A percentile compares a stretch with the other conserved stretches of the same genome.
These are phyloP conservation scores for Zaprionus lachaisei DNA, from an alignment of 1,140 invertebrate genomes.

Conservation along the genomic window DNA sequence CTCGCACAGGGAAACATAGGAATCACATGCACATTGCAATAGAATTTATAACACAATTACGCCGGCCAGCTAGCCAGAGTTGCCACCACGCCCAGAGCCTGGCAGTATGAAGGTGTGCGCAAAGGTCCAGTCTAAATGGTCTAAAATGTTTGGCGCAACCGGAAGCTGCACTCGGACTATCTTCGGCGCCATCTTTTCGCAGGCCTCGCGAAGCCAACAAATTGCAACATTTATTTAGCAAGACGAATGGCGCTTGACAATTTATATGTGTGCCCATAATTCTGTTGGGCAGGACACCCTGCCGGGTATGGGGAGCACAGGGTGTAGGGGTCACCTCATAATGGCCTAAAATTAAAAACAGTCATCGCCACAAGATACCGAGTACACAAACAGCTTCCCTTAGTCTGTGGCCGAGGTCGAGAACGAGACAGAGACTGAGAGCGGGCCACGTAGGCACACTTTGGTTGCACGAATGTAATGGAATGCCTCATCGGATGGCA, in stretches of 20 bases:
- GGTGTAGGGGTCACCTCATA: conserved; percentile 57
- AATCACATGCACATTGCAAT: conserved; percentile 53
- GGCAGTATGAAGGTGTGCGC: conserved; percentile 66
- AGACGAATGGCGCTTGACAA: conserved; percentile 83
- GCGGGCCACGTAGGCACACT: conserved; percentile 32
- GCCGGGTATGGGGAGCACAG: neutral
- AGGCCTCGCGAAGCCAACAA: conserved; percentile 73
- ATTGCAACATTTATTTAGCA: conserved; percentile 83
- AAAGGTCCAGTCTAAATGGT: conserved; percentile 36
- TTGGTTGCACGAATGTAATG: neutral
- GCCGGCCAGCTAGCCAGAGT: conserved; percentile 20
- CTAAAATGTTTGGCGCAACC: conserved; percentile 59
- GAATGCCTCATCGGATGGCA: conserved; percentile 22
- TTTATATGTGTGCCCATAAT: conserved; percentile 81
- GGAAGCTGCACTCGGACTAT: conserved; percentile 58
- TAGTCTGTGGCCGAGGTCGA: neutral
- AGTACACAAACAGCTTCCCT: conserved; percentile 16
- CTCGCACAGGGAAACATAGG: conserved; percentile 12
- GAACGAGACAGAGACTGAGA: neutral
- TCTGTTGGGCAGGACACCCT: conserved; percentile 40
- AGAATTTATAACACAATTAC: conserved; percentile 62
- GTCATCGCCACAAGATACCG: conserved; percentile 67
- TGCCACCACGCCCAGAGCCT: neutral
- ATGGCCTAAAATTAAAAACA: conserved; percentile 83
- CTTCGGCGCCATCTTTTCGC: conserved; percentile 63